Conservation (phyloP, 2,888 invertebrate species). For the Phorcus lineatus region DNA sequence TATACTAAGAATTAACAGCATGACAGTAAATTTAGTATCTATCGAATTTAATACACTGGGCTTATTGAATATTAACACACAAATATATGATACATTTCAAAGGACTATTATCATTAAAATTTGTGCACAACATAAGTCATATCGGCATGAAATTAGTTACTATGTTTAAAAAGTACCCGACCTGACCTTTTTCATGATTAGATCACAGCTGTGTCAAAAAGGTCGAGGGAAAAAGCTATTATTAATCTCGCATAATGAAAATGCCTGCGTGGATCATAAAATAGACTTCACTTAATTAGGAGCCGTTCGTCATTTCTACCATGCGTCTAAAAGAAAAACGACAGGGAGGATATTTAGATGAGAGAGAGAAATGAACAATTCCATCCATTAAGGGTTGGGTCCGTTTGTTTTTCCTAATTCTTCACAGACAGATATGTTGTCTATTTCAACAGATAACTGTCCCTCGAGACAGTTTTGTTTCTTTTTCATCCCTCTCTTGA, state of each 20-base stretch:
- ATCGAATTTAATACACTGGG: too few relatives aligned
- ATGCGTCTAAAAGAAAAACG: background rate
- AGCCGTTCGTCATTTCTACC: background rate
- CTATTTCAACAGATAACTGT: background rate
- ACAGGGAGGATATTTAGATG: background rate
- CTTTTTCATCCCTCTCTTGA: slow-evolving; percentile 4
- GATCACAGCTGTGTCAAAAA: background rate
- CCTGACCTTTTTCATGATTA: background rate
- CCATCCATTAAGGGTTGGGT: background rate
- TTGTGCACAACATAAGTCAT: too few relatives aligned
- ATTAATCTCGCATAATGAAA: slow-evolving; percentile 4
- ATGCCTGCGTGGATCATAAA: background rate
- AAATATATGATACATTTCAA: too few relatives aligned
- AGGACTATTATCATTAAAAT: too few relatives aligned
- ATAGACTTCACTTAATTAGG: slow-evolving; percentile 2
- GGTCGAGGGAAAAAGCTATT: background rate
- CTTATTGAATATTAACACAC: too few relatives aligned
- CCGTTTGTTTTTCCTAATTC: slow-evolving; percentile 3
- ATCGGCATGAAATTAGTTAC: too few relatives aligned
- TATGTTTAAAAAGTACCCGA: too few relatives aligned
- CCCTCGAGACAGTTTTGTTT: background rate
- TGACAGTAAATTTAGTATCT: too few relatives aligned
- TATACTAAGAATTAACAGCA: too few relatives aligned
- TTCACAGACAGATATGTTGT: slow-evolving; percentile 5
- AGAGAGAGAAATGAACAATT: background rate